Evolutionary conservation across 2,888 invertebrate species (phyloP), one percentile per base, ranked within the genome.

Genomic region (Laothoe populi): DNA sequence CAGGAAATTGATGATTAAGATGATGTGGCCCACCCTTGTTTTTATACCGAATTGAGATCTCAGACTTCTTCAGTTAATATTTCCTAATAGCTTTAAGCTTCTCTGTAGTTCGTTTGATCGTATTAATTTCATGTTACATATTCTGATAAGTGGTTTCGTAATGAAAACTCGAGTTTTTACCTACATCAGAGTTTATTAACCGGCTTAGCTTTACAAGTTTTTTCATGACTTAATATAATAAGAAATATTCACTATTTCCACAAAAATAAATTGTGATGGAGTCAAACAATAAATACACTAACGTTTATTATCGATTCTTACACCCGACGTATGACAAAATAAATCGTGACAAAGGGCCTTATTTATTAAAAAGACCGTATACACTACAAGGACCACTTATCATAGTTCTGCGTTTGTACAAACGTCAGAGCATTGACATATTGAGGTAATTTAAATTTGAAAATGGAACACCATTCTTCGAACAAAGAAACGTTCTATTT

Each of bases 401-500:
- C 48, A 53, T 53, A 35, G 53, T 53, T 53, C 31, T 53, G 35
- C 35, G 53, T 35, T 19, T 19, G 35, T 31, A 35, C 26, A 11
- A 61, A 42, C 53, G 49, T 61, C 60, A 53, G 53, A 19, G 42
- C 31, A 61, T 61, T 42, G 49, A 42, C 42, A 42, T 42, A 19
- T 60, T 48, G 21, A 38, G 38, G 46, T 8, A 45, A 35, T 40
- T 38, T 44, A 53, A 49, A 26, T n/a, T 42, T 60, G 23, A 48
- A 49, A 60, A 24, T 44, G 26, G 59, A 45, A 44, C 59, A 16
- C 26, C 40, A 49, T 31, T 81, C 83, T 77, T 69, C 69, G 77
- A 88, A 90, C 89, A 91, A 90, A 87, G 88, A 78, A 75, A 63
- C 69, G 81, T 87, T 84, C 87, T 87, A 88, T 90, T 86, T 89